A percentile compares a stretch with the other conserved stretches of the same genome.
Evolutionary conservation across 2,797 vertebrate species (phyloP).

Genomic region (Fringilla coelebs): DNA sequence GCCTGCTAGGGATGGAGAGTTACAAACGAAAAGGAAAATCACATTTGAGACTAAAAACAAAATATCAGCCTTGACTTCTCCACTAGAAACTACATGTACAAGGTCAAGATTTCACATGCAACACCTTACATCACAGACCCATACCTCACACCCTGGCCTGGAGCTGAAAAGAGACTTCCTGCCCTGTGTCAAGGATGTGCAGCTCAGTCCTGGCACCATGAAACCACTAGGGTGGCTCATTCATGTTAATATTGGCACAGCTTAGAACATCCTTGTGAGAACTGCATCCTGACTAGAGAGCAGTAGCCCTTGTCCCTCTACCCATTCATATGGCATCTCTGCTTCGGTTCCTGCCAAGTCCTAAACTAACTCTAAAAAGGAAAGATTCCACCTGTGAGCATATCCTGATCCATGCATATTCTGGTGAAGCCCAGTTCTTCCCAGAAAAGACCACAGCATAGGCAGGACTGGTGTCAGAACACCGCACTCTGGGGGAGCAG

Average conservation of each 20-base stretch:
- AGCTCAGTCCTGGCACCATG: slow-evolving; percentile 55
- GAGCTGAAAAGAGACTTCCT: slow-evolving; percentile 60
- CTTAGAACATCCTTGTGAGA: slow-evolving; percentile 11
- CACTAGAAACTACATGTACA: slow-evolving; percentile 84
- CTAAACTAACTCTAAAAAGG: slow-evolving; percentile 29
- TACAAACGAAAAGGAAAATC: slow-evolving; percentile 83
- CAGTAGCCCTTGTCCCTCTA: not conserved
- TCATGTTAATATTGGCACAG: slow-evolving; percentile 67
- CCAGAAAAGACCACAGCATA: not conserved
- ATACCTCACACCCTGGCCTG: slow-evolving; percentile 75
- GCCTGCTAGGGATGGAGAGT: slow-evolving; percentile 76
- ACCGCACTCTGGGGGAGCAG: not conserved
- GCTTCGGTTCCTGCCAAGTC: slow-evolving; percentile 1
- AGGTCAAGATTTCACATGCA: slow-evolving; percentile 83
- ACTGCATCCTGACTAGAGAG: slow-evolving; percentile 12
- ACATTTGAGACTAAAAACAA: slow-evolving; percentile 81
- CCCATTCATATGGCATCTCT: not conserved
- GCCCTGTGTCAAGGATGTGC: slow-evolving; percentile 41
- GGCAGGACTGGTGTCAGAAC: not conserved
- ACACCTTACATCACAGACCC: slow-evolving; percentile 80
- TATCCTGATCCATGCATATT: not conserved
- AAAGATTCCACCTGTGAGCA: slow-evolving; percentile 8
- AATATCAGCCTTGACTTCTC: slow-evolving; percentile 80
- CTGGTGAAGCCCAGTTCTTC: slow-evolving; percentile 2
- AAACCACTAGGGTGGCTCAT: slow-evolving; percentile 51